Conservation (phyloP, 2,113 vertebrate species). For the Bufo gargarizans region DNA sequence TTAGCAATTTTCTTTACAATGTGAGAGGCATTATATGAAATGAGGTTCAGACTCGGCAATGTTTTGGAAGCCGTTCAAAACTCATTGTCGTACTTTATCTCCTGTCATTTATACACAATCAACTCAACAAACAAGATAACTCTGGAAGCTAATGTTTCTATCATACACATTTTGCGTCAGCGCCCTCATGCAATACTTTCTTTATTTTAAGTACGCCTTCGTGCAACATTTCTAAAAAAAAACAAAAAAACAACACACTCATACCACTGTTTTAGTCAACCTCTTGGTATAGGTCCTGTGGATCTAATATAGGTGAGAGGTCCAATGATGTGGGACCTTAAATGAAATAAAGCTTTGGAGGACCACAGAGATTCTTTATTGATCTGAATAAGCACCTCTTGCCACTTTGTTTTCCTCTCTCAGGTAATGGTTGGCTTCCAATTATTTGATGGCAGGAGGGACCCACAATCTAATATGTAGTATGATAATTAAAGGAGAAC, state of each 20-base stretch:
- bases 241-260: neutral
- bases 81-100: conserved; percentile 2
- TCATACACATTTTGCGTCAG: neutral
- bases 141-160: neutral
- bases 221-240: neutral
- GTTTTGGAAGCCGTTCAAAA: conserved; percentile 12
- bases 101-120: conserved; percentile 5
- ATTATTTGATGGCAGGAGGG: too few relatives aligned
- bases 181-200: neutral
- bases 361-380: too few relatives aligned
- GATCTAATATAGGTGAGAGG: too few relatives aligned
- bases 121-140: neutral
- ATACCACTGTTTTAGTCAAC: neutral
- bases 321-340: too few relatives aligned
- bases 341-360: too few relatives aligned
- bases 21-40: neutral
- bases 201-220: neutral
- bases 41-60: neutral
- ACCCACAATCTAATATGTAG: too few relatives aligned
- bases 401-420: too few relatives aligned
- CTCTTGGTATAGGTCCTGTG: too few relatives aligned
- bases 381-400: too few relatives aligned
- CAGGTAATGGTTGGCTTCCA: too few relatives aligned
- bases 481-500: too few relatives aligned
- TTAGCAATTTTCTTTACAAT: conserved; percentile 11